phyloP scores from a whole-genome alignment of 2,113 vertebrate species.

The Ammodytes dubius region DNA sequence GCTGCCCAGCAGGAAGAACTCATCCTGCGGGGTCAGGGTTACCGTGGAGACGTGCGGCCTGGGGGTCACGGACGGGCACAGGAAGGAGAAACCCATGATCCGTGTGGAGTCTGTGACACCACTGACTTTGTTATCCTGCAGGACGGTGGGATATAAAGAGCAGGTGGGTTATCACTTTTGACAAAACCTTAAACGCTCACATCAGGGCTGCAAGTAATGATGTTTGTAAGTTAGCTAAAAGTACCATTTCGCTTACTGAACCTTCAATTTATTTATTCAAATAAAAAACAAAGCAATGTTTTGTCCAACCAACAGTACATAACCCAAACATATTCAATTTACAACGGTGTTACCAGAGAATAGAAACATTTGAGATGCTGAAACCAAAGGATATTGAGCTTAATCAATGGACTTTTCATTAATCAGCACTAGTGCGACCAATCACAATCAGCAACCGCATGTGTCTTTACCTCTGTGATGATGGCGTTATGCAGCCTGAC shows the following conservation, averaged over 20 bases:
- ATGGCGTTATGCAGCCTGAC: conserved; percentile 91
- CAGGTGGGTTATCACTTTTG: background rate
- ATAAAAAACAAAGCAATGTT: background rate
- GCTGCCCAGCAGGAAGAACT: conserved; percentile 96
- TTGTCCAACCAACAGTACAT: background rate
- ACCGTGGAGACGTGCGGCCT: conserved; percentile 93
- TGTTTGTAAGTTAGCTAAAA: too few relatives aligned
- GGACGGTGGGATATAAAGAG: background rate
- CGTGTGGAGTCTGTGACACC: conserved; percentile 95
- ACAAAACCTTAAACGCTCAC: background rate
- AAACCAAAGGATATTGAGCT: too few relatives aligned
- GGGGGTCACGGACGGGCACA: conserved; percentile 94
- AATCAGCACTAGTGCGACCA: background rate
- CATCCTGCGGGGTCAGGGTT: conserved; percentile 92
- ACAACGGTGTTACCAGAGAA: background rate
- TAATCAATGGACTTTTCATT: background rate
- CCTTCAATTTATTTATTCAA: background rate
- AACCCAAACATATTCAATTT: background rate
- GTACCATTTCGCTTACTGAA: background rate
- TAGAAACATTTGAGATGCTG: background rate
- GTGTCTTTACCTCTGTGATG: conserved; percentile 91
- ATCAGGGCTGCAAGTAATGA: background rate
- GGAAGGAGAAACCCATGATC: conserved; percentile 97
- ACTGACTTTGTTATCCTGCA: conserved; percentile 97
- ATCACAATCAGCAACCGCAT: background rate